phyloP scores from a whole-genome alignment of 2,888 invertebrate genomes.

The Acleris emargana region DNA sequence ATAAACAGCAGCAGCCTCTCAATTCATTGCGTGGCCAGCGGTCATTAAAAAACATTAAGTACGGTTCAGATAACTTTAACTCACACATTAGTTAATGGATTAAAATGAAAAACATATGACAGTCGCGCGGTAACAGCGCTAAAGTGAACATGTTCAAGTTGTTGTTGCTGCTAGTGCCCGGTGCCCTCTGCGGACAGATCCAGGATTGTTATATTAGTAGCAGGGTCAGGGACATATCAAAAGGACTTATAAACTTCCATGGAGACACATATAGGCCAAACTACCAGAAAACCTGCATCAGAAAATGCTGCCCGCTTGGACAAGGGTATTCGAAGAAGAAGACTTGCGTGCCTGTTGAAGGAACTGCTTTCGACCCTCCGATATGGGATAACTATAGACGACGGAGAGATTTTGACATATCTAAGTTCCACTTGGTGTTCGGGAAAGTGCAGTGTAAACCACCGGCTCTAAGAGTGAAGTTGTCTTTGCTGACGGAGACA shows the following conservation, averaged over 20 bases:
- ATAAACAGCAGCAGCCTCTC: slow-evolving; percentile 13
- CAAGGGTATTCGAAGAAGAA: slow-evolving; percentile 44
- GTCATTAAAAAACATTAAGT: slow-evolving; percentile 6
- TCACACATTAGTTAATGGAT: slow-evolving; percentile 1
- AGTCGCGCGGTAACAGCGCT: slow-evolving; percentile 14
- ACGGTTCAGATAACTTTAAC: not conserved
- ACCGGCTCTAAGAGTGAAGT: slow-evolving; percentile 40
- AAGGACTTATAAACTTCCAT: slow-evolving; percentile 49
- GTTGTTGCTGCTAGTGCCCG: slow-evolving; percentile 40
- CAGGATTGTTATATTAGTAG: slow-evolving; percentile 47
- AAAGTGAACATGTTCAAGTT: slow-evolving; percentile 15
- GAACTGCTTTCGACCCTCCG: slow-evolving; percentile 51
- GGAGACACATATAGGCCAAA: slow-evolving; percentile 48
- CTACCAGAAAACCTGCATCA: slow-evolving; percentile 50
- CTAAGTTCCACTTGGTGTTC: slow-evolving; percentile 52
- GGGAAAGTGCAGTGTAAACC: slow-evolving; percentile 54
- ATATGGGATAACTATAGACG: slow-evolving; percentile 50
- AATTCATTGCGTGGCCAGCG: slow-evolving; percentile 19
- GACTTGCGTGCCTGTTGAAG: slow-evolving; percentile 47
- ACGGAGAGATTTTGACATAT: not conserved
- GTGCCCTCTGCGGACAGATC: slow-evolving; percentile 31
- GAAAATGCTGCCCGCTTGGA: slow-evolving; percentile 65
- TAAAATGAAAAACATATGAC: slow-evolving; percentile 18
- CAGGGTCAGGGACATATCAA: slow-evolving; percentile 54
- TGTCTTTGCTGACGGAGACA: slow-evolving; percentile 39